phyloP scores from a whole-genome alignment of 92 coral and sea anemone species.

The Umimayanthus chanpuru region DNA sequence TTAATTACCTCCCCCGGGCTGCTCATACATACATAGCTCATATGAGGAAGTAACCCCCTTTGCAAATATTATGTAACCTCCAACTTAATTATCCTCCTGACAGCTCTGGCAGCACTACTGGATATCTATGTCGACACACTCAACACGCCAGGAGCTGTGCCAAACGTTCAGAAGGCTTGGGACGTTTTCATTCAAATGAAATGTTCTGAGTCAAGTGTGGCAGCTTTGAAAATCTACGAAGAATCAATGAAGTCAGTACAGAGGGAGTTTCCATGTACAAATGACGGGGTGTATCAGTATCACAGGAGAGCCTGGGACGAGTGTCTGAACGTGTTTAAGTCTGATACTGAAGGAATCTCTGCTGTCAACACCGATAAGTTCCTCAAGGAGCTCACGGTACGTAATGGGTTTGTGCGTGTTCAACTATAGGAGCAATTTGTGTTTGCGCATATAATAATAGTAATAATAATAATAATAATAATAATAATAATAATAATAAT shows the following conservation, averaged over 20 bases:
- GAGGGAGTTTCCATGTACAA: slow-evolving; percentile 48
- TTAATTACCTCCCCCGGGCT: too few relatives aligned
- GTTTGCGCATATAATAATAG: too few relatives aligned
- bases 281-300: slow-evolving; percentile 28
- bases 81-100: too few relatives aligned
- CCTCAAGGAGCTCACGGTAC: slow-evolving; percentile 42
- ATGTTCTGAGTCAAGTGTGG: too few relatives aligned
- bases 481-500: too few relatives aligned
- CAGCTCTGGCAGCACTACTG: slow-evolving; percentile 70
- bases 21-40: too few relatives aligned
- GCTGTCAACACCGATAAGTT: slow-evolving; percentile 45
- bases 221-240: too few relatives aligned
- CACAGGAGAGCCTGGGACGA: slow-evolving; percentile 43
- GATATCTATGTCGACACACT: slow-evolving; percentile 66
- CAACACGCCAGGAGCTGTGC: slow-evolving; percentile 72
- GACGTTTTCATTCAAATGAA: slow-evolving; percentile 48
- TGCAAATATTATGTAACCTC: too few relatives aligned
- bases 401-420: too few relatives aligned
- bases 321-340: slow-evolving; percentile 28
- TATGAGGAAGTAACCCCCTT: too few relatives aligned
- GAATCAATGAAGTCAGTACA: slow-evolving; percentile 45
- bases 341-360: slow-evolving; percentile 55
- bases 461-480: too few relatives aligned
- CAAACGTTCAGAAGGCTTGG: slow-evolving; percentile 76
- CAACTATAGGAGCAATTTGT: too few relatives aligned